phyloP scores from a whole-genome alignment of 2,113 vertebrate species.

The Sorex fumeus region DNA sequence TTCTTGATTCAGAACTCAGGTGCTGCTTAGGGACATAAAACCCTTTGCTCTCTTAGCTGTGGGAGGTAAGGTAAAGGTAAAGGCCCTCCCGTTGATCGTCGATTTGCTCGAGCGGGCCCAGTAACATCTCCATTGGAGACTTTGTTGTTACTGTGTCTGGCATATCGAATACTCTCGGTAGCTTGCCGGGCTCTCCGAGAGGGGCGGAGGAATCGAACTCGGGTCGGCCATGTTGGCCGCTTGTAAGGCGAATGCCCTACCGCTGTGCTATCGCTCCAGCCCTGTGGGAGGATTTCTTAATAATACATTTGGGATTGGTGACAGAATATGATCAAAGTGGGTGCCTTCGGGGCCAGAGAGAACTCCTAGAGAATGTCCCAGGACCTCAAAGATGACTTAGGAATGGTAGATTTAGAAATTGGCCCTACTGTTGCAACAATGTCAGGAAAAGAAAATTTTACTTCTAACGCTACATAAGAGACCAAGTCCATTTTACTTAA shows the following conservation, averaged over 20 bases:
- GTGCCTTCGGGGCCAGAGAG: background rate
- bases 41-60: slow-evolving; percentile 10
- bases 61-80: too few species aligned
- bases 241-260: too few species aligned
- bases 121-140: too few species aligned
- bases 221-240: too few species aligned
- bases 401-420: background rate
- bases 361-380: background rate
- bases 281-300: slow-evolving; percentile 36
- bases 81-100: too few species aligned
- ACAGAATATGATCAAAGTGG: background rate
- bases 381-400: slow-evolving; percentile 6
- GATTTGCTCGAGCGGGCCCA: too few species aligned
- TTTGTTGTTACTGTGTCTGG: too few species aligned
- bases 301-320: slow-evolving; percentile 15
- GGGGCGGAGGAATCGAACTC: too few species aligned
- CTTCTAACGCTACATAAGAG: too few species aligned
- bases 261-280: too few species aligned
- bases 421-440: background rate
- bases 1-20: slow-evolving; percentile 34
- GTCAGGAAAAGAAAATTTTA: background rate
- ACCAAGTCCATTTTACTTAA: background rate
- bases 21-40: background rate
- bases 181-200: too few species aligned
- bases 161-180: too few species aligned